Evolutionary conservation across 2,113 vertebrate genomes (phyloP).

Genomic region (Silurus asotus): DNA sequence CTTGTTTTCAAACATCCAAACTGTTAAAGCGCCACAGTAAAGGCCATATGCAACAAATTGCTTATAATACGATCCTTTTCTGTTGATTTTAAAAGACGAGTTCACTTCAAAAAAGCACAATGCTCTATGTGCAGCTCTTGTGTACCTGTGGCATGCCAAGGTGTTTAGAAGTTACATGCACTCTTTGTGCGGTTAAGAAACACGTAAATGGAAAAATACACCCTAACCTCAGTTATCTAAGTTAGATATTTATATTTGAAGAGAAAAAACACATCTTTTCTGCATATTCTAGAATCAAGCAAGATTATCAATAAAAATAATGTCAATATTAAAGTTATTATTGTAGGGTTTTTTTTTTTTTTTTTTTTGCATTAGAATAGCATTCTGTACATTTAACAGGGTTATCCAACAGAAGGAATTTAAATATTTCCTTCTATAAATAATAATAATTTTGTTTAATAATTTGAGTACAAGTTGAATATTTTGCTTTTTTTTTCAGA

Average conservation of each 20-base stretch:
- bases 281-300: background rate
- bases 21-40: background rate
- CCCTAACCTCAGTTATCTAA: background rate
- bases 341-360: no score
- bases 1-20: constrained; percentile 6
- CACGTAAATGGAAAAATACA: constrained; percentile 23
- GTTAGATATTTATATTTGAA: background rate
- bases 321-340: background rate
- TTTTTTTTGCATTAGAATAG: background rate
- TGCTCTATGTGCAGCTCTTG: constrained; percentile 5
- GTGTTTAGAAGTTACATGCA: background rate
- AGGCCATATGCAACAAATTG: background rate
- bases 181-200: constrained; percentile 34
- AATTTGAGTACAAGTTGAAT: background rate
- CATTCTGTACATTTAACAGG: background rate
- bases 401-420: background rate
- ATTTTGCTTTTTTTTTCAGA: background rate
- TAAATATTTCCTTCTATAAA: background rate
- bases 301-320: background rate
- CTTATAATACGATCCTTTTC: background rate
- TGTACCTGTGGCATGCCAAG: constrained; percentile 20
- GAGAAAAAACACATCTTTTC: background rate
- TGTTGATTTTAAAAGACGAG: background rate
- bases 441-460: background rate
- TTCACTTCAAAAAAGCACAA: constrained; percentile 10